phyloP scores from a whole-genome alignment of 2,888 invertebrate genomes.

The Bibio marci region DNA sequence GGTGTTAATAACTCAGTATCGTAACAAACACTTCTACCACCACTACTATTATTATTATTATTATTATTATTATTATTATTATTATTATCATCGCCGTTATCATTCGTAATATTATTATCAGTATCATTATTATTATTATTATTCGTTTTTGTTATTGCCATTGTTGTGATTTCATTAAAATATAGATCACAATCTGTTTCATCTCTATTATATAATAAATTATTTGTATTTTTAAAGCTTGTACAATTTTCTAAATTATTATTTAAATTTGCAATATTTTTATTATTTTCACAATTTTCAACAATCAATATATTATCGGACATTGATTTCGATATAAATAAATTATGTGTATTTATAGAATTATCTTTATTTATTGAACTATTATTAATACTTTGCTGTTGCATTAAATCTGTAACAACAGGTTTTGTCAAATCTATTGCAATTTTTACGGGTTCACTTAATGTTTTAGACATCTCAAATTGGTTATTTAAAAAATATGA shows the following conservation, averaged over 20 bases:
- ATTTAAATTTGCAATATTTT: conserved; percentile 9
- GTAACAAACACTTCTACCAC: no score
- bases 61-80: not conserved
- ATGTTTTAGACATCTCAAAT: conserved; percentile 4
- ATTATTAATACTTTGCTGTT: not conserved
- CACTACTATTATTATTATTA: not conserved
- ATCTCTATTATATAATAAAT: no score
- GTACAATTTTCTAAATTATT: not conserved
- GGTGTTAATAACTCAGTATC: conserved; percentile 13
- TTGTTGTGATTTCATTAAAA: no score
- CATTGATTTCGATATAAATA: conserved; percentile 6
- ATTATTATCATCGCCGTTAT: not conserved
- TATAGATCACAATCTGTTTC: no score
- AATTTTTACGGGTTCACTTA: conserved; percentile 7
- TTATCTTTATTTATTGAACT: no score
- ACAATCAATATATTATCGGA: conserved; percentile 8
- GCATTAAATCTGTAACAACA: not conserved
- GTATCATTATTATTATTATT: not conserved
- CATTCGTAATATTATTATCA: not conserved
- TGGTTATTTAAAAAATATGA: no score
- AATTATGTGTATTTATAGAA: no score
- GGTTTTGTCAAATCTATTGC: conserved; percentile 3
- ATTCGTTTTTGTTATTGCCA: not conserved
- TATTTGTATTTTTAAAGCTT: no score
- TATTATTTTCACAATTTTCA: conserved; percentile 10